Conservation (phyloP, 2,113 vertebrate species). For the Scomber colias region DNA sequence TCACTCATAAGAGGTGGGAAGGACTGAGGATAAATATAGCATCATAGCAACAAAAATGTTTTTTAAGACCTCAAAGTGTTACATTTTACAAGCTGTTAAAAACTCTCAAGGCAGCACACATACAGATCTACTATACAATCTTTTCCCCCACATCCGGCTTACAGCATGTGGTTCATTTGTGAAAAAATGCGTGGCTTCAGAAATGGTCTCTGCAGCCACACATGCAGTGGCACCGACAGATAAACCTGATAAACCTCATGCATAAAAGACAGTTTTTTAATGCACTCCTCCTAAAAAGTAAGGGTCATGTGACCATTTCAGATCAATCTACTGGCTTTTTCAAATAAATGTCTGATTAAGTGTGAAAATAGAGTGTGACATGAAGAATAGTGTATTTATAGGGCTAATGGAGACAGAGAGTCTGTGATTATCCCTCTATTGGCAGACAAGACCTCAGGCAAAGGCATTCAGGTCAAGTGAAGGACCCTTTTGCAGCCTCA, state of each 20-base stretch:
- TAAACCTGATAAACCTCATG: background rate
- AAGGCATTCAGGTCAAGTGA: conserved; percentile 59
- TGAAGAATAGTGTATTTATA: conserved; percentile 5
- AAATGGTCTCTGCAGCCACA: conserved; percentile 1
- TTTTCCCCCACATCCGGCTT: conserved; percentile 47
- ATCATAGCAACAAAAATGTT: background rate
- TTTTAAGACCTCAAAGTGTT: conserved; percentile 7
- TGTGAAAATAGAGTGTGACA: conserved; percentile 32
- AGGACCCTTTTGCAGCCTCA: conserved; percentile 40
- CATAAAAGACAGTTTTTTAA: background rate
- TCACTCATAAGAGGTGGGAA: background rate
- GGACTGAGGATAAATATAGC: background rate
- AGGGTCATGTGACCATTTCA: conserved; percentile 12
- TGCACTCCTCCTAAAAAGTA: background rate
- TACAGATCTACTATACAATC: conserved; percentile 4
- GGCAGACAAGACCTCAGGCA: conserved; percentile 51
- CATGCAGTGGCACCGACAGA: conserved; percentile 3
- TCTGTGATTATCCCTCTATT: background rate
- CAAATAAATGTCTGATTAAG: conserved; percentile 19
- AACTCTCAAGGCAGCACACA: background rate
- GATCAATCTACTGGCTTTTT: conserved; percentile 13
- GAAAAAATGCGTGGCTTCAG: conserved; percentile 36
- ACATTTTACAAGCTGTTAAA: conserved; percentile 1
- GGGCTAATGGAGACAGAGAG: conserved; percentile 40
- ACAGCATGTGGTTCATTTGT: conserved; percentile 18